Evolutionary conservation across 2,113 vertebrate species (phyloP).

Genomic region (Hippocampus abdominalis): DNA sequence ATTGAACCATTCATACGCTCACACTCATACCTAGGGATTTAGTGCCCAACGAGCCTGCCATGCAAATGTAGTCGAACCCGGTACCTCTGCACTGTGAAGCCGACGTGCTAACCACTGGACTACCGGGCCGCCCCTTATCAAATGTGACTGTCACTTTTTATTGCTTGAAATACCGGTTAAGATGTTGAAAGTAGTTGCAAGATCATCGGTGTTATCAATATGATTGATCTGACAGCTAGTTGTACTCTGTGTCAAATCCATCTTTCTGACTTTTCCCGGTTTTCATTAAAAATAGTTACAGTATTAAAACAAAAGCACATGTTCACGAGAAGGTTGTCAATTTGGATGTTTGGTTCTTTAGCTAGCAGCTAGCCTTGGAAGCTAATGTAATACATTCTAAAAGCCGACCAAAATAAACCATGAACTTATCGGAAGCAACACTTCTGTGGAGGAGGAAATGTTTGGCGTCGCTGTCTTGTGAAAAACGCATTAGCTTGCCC

Average conservation of each 20-base stretch:
- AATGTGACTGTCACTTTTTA: neutral
- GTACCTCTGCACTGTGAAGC: too few relatives aligned
- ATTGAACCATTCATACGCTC: too few relatives aligned
- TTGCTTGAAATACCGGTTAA: neutral
- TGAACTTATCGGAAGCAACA: neutral
- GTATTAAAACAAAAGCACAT: neutral
- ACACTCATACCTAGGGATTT: too few relatives aligned
- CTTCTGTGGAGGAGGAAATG: neutral
- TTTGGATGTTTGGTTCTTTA: neutral
- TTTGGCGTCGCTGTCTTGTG: neutral
- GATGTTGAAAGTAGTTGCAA: neutral
- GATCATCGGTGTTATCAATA: neutral
- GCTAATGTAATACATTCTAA: neutral
- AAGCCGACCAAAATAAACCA: neutral
- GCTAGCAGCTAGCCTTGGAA: neutral
- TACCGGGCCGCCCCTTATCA: too few relatives aligned
- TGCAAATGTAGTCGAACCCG: too few relatives aligned
- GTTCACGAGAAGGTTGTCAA: neutral
- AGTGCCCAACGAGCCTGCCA: too few relatives aligned
- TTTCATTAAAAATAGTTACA: neutral
- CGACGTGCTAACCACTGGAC: too few relatives aligned
- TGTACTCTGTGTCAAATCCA: neutral
- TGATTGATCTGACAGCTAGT: neutral
- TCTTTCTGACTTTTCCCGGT: neutral
- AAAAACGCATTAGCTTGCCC: slow-evolving; percentile 16